Base-by-base conservation (phyloP, 2,888 invertebrate genomes). In the Holacanthella duospinosa region DNA sequence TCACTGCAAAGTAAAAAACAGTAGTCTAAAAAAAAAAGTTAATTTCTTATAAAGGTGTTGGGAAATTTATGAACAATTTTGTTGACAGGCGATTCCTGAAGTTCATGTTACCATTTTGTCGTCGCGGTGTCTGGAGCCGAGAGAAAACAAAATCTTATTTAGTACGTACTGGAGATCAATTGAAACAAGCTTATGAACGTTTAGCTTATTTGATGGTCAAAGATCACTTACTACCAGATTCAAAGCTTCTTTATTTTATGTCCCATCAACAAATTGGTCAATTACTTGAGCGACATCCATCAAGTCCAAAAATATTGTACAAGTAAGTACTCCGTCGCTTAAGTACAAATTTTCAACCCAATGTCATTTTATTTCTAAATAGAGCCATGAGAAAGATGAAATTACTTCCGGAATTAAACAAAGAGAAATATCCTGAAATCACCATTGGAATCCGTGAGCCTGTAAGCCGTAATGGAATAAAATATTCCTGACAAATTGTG, bases 371-470 rank as follows among this genome's bases (percentile, higher is more conserved):
- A 27, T 25, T 62, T 48, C 57, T 43, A 65, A 71, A n/a, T 74
- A 89, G 89, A 75, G 88, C 88, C 0, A 74, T 80, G 21, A 82
- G 84, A 74, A 80, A 90, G 58, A 80, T 82, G 66, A 83, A 83
- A 69, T 76, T 86, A 29, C 81, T 82, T 74, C 77, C 81, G 0
- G 76, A 79, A 43, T 83, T 87, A 82, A 80, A 82, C 67, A 80
- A 81, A 60, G 72, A 85, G 3, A 80, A 80, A 71, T 89, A 86
- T 76, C 80, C 84, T 0, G 86, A 88, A 75, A 74, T 88, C 4
- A 76, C 73, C 61, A 64, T 73, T 21, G 83, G 83, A 29, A 69
- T 79, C 62, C 81, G 82, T 1, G 63, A 73, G 56, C 78, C 78
- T 9, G 75, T 76, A 66, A 72, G 70, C 12, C 59, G 26, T 29